Percentiles rank a stretch among this genome's conserved stretches.
phyloP scores from a whole-genome alignment of 2,113 vertebrate species.

The Pithys albifrons region DNA sequence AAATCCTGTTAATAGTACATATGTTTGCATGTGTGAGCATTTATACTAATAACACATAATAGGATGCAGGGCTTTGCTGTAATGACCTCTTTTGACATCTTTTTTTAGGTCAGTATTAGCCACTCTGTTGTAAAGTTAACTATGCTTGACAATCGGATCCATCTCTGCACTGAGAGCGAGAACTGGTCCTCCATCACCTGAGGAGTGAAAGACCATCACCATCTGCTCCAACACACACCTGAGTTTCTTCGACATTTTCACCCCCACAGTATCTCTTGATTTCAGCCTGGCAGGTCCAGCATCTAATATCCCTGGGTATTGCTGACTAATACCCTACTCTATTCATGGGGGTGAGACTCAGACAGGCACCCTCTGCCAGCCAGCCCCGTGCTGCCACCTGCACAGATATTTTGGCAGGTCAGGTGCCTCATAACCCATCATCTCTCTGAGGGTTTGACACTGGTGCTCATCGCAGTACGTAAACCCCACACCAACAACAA shows the following conservation, averaged over 20 bases:
- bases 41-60: not conserved
- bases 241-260: not conserved
- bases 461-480: rapidly evolving
- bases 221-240: not conserved
- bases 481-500: not conserved
- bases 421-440: not conserved
- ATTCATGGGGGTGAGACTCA: rapidly evolving
- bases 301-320: not conserved
- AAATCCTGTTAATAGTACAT: not conserved
- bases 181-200: not conserved
- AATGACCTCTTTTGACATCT: not conserved
- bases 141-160: not conserved
- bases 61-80: not conserved
- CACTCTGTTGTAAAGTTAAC: not conserved
- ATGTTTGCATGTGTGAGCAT: not conserved
- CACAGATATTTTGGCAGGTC: not conserved
- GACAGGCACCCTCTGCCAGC: not conserved
- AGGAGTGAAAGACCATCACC: not conserved
- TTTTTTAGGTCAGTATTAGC: not conserved
- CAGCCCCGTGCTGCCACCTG: not conserved
- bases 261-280: not conserved
- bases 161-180: rapidly evolving
- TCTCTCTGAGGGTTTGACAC: not conserved
- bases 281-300: not conserved
- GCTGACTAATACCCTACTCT: not conserved